phyloP scores from a whole-genome alignment of 1,140 invertebrate genomes.

The Cotesia vestalis region DNA sequence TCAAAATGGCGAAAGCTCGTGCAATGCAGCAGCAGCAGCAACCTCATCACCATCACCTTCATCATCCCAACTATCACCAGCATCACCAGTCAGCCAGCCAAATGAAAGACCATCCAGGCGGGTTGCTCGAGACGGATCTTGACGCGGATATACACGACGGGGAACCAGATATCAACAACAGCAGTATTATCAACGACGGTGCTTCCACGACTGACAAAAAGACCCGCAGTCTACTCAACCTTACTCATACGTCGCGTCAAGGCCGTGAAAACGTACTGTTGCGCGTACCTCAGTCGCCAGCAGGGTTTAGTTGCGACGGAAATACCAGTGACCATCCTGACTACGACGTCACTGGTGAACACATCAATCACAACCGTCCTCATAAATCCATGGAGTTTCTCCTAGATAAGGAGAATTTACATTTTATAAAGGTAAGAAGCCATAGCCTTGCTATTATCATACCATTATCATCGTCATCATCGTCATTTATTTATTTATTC shows the following conservation, averaged over 20 bases:
- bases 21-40: slow-evolving; percentile 57
- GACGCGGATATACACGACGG: slow-evolving; percentile 69
- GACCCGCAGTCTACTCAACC: slow-evolving; percentile 80
- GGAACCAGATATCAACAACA: slow-evolving; percentile 35
- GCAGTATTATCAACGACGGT: slow-evolving; percentile 59
- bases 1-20: slow-evolving; percentile 65
- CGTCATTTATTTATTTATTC: no score
- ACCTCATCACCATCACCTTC: slow-evolving; percentile 32
- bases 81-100: slow-evolving; percentile 32
- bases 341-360: slow-evolving; percentile 47
- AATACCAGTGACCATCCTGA: slow-evolving; percentile 40
- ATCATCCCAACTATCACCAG: neutral
- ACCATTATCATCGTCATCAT: no score
- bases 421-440: slow-evolving; percentile 74
- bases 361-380: slow-evolving; percentile 67
- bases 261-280: slow-evolving; percentile 53
- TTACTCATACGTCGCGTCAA: slow-evolving; percentile 71
- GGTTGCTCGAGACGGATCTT: slow-evolving; percentile 86
- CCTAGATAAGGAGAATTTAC: slow-evolving; percentile 87
- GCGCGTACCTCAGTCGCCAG: slow-evolving; percentile 58
- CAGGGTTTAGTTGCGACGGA: slow-evolving; percentile 52
- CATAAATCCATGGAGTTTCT: slow-evolving; percentile 94
- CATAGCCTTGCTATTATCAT: neutral
- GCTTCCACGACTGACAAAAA: slow-evolving; percentile 70
- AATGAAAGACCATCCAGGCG: slow-evolving; percentile 62